These are phyloP conservation scores for Ginglymostoma cirratum DNA, from an alignment of 2,113 vertebrate species.

Conservation along the genomic window DNA sequence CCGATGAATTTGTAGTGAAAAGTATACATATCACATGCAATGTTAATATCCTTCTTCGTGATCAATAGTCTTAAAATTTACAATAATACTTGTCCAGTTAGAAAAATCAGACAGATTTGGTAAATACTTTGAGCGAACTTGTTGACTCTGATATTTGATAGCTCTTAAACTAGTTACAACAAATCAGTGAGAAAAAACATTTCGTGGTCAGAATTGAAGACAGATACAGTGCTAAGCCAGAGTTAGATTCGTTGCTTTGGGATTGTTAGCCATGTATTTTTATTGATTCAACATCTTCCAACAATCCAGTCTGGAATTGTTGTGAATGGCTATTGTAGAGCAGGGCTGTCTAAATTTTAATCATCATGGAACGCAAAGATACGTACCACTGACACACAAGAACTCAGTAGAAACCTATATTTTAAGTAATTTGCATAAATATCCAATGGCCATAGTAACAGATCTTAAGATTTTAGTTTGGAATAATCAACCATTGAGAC, in stretches of 20 bases:
- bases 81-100: too few species aligned
- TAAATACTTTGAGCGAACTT: too few species aligned
- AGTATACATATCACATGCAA: too few species aligned
- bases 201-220: not conserved
- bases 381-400: not conserved
- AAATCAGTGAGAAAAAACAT: not conserved
- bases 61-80: too few species aligned
- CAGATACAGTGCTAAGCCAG: not conserved
- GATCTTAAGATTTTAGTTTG: not conserved
- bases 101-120: too few species aligned
- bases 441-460: not conserved
- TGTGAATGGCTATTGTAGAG: not conserved
- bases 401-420: not conserved
- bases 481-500: not conserved
- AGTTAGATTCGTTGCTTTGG: not conserved
- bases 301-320: not conserved
- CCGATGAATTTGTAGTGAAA: too few species aligned
- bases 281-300: not conserved
- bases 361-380: not conserved
- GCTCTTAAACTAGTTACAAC: not conserved
- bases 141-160: not conserved
- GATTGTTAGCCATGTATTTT: not conserved
- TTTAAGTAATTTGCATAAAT: not conserved
- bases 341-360: not conserved
- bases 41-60: too few species aligned